Evolutionary conservation across 30 jellyfish, hydroid and myxozoan species (phyloP).

Genomic region (Hydractinia echinata): DNA sequence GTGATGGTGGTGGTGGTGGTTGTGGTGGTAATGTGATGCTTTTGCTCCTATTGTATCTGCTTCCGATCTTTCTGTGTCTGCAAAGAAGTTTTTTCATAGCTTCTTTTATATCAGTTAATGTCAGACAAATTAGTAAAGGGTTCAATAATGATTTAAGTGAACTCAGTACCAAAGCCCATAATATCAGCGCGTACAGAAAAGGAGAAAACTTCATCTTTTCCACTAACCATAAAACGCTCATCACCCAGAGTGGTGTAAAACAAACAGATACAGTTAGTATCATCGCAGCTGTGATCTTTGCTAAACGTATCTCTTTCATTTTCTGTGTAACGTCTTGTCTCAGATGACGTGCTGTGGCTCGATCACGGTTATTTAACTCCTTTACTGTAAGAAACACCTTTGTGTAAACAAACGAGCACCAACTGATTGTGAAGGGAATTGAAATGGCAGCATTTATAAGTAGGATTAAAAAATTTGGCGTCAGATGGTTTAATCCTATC

Average conservation of each 20-base stretch:
- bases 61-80: too few relatives aligned
- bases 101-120: not conserved
- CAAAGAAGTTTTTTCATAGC: too few relatives aligned
- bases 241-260: not conserved
- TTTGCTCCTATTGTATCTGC: too few relatives aligned
- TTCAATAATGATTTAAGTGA: not conserved
- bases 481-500: not conserved
- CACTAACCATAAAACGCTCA: not conserved
- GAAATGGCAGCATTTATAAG: not conserved
- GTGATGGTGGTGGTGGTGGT: too few relatives aligned
- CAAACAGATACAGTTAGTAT: not conserved
- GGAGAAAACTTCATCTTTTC: not conserved
- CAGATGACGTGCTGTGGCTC: not conserved
- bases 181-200: not conserved
- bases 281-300: not conserved
- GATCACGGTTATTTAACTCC: not conserved
- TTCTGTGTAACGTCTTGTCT: not conserved
- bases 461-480: not conserved
- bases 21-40: too few relatives aligned
- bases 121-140: not conserved
- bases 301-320: not conserved
- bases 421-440: not conserved
- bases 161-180: not conserved
- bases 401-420: not conserved
- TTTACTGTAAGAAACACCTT: not conserved